A percentile compares a stretch with the other conserved stretches of the same genome.
These are phyloP conservation scores for Synergus gifuensis DNA, from an alignment of 2,888 invertebrate genomes.

Conservation along the genomic window DNA sequence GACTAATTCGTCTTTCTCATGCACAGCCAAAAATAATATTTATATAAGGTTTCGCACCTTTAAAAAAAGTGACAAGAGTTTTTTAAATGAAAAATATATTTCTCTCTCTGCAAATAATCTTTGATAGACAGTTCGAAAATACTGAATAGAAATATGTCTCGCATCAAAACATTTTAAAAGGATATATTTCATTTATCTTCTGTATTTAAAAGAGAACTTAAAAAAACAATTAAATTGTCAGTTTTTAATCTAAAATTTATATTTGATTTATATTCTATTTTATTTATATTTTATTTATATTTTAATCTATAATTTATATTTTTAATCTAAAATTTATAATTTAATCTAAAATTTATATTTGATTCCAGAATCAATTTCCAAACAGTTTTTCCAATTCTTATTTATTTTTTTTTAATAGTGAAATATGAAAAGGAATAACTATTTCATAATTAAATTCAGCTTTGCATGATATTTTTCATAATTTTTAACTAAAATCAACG, in stretches of 20 bases:
- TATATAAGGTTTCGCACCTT: neutral
- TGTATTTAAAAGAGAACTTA: no score
- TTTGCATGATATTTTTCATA: conserved; percentile 33
- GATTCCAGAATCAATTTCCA: neutral
- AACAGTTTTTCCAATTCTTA: neutral
- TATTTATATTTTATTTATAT: no score
- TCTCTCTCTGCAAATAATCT: neutral
- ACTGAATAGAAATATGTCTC: neutral
- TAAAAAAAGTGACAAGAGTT: neutral
- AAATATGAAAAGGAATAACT: neutral
- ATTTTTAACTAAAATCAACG: conserved; percentile 47
- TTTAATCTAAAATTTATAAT: neutral
- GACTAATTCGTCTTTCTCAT: neutral
- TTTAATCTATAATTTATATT: neutral
- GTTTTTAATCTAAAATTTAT: neutral
- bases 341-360: neutral
- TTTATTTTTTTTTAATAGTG: neutral
- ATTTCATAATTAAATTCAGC: conserved; percentile 2
- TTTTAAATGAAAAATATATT: neutral
- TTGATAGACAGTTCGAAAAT: neutral
- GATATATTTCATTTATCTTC: no score
- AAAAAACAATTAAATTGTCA: no score
- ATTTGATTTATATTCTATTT: no score
- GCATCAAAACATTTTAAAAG: neutral
- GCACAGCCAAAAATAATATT: conserved; percentile 4